These are phyloP conservation scores for Enteromius unitaeniatus DNA, from an alignment of 2,797 vertebrate species.

Conservation along the genomic window DNA sequence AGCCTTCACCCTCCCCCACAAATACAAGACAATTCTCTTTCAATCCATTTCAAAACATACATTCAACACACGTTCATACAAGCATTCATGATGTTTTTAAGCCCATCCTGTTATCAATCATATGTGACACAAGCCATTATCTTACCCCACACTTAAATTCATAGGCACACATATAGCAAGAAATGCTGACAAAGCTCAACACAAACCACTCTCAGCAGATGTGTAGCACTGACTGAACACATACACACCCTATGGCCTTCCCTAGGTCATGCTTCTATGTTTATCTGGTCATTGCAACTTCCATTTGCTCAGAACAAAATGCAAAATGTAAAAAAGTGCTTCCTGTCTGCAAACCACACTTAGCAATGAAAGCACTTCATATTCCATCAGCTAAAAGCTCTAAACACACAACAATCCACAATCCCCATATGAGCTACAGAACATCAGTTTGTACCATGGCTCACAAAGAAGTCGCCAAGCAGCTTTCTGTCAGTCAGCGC, in stretches of 20 bases:
- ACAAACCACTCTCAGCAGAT: slow-evolving; percentile 42
- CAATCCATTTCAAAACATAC: slow-evolving; percentile 14
- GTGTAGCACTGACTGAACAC: slow-evolving; percentile 35
- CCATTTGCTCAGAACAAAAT: slow-evolving; percentile 46
- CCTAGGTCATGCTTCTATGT: slow-evolving; percentile 25
- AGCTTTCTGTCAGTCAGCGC: neutral
- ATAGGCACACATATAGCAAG: slow-evolving; percentile 18
- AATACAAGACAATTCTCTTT: slow-evolving; percentile 25
- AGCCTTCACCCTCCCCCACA: slow-evolving; percentile 41
- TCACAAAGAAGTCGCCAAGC: too few species aligned
- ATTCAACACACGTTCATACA: neutral
- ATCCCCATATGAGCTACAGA: slow-evolving; percentile 22
- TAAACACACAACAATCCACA: slow-evolving; percentile 9
- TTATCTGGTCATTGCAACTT: slow-evolving; percentile 43
- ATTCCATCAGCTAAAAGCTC: slow-evolving; percentile 55
- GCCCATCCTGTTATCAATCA: slow-evolving; percentile 40
- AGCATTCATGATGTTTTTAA: slow-evolving; percentile 7
- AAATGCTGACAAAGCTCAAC: slow-evolving; percentile 51
- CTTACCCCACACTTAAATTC: slow-evolving; percentile 4
- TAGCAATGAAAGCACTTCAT: slow-evolving; percentile 23
- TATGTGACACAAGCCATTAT: slow-evolving; percentile 31
- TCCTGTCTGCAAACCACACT: slow-evolving; percentile 39
- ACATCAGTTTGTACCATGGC: neutral
- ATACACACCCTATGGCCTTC: neutral
- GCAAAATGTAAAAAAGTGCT: slow-evolving; percentile 34